These are phyloP conservation scores for Ypsolopha sequella DNA, from an alignment of 2,888 invertebrate genomes.

Conservation along the genomic window DNA sequence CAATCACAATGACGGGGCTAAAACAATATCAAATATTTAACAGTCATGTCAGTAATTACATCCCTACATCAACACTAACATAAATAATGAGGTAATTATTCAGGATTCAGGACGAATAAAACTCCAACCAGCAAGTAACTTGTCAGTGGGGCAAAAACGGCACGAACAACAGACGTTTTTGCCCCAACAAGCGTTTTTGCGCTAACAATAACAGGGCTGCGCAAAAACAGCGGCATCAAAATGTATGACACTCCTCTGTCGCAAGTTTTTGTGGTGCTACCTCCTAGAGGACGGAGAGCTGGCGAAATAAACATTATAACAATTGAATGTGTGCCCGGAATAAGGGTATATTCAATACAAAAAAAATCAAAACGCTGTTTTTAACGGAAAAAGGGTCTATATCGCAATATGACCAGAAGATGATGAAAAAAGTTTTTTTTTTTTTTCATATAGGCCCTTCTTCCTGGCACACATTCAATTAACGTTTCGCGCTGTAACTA, in stretches of 20 bases:
- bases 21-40: no score
- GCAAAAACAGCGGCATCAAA: conserved; percentile 55
- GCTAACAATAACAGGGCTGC: conserved; percentile 36
- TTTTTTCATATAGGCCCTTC: no score
- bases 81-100: conserved; percentile 59
- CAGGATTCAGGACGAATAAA: conserved; percentile 51
- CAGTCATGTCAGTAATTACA: not conserved
- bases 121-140: conserved; percentile 47
- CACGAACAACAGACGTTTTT: conserved; percentile 30
- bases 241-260: conserved; percentile 52
- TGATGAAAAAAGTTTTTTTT: no score
- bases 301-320: no score
- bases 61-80: conserved; percentile 14
- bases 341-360: no score
- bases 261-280: conserved; percentile 16
- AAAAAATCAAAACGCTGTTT: no score
- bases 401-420: no score
- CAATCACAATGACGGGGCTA: no score
- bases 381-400: no score
- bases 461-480: no score
- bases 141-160: conserved; percentile 57
- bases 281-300: conserved; percentile 10
- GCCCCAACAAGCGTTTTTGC: conserved; percentile 45
- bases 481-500: no score
- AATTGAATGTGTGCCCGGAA: no score